phyloP scores from a whole-genome alignment of 2,888 invertebrate species.

The Andrena fulva region DNA sequence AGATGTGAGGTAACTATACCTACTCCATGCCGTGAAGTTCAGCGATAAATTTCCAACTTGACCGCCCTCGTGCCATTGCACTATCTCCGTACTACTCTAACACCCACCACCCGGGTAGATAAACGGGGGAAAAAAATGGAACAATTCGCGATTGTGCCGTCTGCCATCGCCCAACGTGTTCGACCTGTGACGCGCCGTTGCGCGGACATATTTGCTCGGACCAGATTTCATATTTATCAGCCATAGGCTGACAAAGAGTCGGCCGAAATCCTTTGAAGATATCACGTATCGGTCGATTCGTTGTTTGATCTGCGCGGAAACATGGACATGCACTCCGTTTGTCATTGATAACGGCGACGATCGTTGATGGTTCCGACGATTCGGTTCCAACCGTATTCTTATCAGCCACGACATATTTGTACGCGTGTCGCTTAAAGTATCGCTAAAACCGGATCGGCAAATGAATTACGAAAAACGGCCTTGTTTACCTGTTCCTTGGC shows the following conservation, averaged over 20 bases:
- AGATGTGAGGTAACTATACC: no score
- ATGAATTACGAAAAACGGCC: constrained; percentile 11
- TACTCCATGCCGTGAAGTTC: no score
- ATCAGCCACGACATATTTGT: constrained; percentile 55
- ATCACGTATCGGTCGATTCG: constrained; percentile 77
- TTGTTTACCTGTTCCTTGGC: background rate
- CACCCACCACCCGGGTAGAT: background rate
- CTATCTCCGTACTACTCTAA: no score
- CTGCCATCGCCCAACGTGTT: background rate
- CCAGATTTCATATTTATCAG: constrained; percentile 74
- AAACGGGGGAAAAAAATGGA: background rate
- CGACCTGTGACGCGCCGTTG: constrained; percentile 33
- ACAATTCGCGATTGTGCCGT: constrained; percentile 53
- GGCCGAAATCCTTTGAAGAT: constrained; percentile 80
- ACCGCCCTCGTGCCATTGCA: no score
- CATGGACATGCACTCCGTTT: constrained; percentile 73
- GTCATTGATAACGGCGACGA: constrained; percentile 68
- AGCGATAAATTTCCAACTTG: no score
- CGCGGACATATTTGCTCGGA: constrained; percentile 64
- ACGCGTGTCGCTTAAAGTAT: constrained; percentile 45
- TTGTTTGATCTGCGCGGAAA: constrained; percentile 77
- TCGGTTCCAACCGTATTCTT: constrained; percentile 53
- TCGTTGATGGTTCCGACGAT: constrained; percentile 62
- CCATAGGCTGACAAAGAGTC: constrained; percentile 71
- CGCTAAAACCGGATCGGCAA: constrained; percentile 43